Conservation (phyloP, 2,113 vertebrate species). For the Saccopteryx bilineata region DNA sequence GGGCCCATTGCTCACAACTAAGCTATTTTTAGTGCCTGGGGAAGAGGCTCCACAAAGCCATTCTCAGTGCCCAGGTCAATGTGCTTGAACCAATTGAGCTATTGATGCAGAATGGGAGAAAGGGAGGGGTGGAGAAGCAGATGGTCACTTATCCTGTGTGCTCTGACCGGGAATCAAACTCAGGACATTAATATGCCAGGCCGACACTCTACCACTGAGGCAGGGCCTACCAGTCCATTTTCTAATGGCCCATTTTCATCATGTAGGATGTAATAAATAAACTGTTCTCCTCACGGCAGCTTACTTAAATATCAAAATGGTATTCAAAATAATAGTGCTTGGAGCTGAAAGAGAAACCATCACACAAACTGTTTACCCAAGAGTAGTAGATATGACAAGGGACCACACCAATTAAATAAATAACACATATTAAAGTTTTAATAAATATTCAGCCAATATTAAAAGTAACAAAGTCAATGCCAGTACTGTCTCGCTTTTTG, state of each 20-base stretch:
- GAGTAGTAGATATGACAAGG: not conserved
- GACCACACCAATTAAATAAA: not conserved
- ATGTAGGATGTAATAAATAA: slow-evolving; percentile 20
- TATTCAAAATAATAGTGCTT: not conserved
- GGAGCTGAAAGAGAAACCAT: not conserved
- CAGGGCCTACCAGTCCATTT: not conserved
- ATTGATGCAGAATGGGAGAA: too few relatives aligned
- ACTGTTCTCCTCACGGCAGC: not conserved
- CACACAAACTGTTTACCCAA: not conserved
- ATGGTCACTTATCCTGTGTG: too few relatives aligned
- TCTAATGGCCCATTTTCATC: not conserved
- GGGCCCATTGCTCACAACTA: too few relatives aligned
- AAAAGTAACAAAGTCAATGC: not conserved
- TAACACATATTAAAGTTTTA: not conserved
- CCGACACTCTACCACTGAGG: too few relatives aligned
- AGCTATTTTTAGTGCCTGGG: too few relatives aligned
- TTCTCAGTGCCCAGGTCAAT: too few relatives aligned
- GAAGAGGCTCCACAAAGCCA: too few relatives aligned
- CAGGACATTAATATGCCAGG: too few relatives aligned
- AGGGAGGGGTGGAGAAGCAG: too few relatives aligned
- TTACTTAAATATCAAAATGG: slow-evolving; percentile 1
- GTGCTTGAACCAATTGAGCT: too few relatives aligned
- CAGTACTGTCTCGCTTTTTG: not conserved
- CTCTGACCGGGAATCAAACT: too few relatives aligned
- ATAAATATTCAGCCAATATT: not conserved